These are phyloP conservation scores for Sialis lutaria DNA, from an alignment of 2,888 invertebrate genomes.

Conservation along the genomic window DNA sequence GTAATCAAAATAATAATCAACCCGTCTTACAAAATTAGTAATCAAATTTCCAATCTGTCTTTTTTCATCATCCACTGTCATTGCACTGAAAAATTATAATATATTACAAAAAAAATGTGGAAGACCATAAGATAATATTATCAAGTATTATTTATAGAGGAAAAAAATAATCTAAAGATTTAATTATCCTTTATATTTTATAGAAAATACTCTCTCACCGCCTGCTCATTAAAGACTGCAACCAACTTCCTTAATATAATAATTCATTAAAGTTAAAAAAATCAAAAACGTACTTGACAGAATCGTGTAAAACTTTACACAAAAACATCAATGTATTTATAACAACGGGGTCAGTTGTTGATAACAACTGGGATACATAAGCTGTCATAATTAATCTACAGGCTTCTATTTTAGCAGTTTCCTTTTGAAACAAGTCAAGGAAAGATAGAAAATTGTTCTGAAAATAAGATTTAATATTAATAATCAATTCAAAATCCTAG, in stretches of 20 bases:
- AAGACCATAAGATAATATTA: too few species aligned
- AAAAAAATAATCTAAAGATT: too few species aligned
- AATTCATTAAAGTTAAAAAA: too few species aligned
- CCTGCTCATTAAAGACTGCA: too few species aligned
- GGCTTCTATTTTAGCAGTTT: slow-evolving; percentile 63
- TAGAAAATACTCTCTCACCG: too few species aligned
- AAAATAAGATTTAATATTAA: slow-evolving; percentile 10
- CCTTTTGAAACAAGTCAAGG: slow-evolving; percentile 77
- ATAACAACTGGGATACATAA: slow-evolving; percentile 26
- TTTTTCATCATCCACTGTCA: slow-evolving; percentile 84
- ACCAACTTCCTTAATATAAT: too few species aligned
- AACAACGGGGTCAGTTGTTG: slow-evolving; percentile 64
- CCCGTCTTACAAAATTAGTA: slow-evolving; percentile 59
- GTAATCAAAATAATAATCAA: slow-evolving; percentile 70
- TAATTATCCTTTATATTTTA: too few species aligned
- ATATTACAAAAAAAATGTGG: neutral
- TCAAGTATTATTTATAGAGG: too few species aligned
- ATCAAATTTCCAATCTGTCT: slow-evolving; percentile 73
- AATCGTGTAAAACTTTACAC: slow-evolving; percentile 80
- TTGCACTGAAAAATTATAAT: slow-evolving; percentile 39
- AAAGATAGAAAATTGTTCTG: slow-evolving; percentile 83
- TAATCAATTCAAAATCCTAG: neutral
- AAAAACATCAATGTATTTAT: slow-evolving; percentile 79
- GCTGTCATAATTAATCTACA: slow-evolving; percentile 66
- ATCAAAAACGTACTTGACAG: slow-evolving; percentile 54